Evolutionary conservation across 2,888 invertebrate genomes (phyloP).

Genomic region (Odontocolon sp.): DNA sequence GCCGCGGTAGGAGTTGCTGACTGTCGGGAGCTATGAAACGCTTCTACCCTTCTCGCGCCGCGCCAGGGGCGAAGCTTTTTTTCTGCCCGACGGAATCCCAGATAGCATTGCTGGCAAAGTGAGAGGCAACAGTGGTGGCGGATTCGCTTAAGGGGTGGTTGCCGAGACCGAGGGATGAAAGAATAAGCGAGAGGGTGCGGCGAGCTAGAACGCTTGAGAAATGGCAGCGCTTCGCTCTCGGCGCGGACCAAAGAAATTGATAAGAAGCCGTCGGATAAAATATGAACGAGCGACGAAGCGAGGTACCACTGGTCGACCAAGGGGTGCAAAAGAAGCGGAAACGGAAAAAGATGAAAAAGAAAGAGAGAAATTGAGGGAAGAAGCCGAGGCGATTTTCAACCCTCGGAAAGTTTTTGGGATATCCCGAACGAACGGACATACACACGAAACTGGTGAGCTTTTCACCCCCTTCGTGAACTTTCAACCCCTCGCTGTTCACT

Average conservation of each 20-base stretch:
- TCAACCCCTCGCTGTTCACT: not conserved
- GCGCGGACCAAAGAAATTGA: slow-evolving; percentile 72
- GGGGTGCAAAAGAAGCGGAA: slow-evolving; percentile 1
- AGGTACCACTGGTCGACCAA: slow-evolving; percentile 50
- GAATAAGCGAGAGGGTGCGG: slow-evolving; percentile 52
- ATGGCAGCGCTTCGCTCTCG: slow-evolving; percentile 61
- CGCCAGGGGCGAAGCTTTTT: slow-evolving; percentile 38
- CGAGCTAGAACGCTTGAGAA: slow-evolving; percentile 67
- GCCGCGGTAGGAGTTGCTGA: slow-evolving; percentile 6
- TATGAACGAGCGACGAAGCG: slow-evolving; percentile 68
- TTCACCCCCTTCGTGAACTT: not conserved
- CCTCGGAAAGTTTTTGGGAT: not conserved
- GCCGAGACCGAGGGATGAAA: slow-evolving; percentile 43
- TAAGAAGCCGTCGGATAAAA: slow-evolving; percentile 72
- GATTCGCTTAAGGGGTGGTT: slow-evolving; percentile 38
- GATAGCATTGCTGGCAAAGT: slow-evolving; percentile 61
- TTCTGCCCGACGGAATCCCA: slow-evolving; percentile 57
- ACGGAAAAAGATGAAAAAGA: not conserved
- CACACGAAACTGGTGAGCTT: not conserved
- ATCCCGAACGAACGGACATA: not conserved
- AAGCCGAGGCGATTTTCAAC: not conserved
- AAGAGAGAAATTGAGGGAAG: not conserved
- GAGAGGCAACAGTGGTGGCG: slow-evolving; percentile 31
- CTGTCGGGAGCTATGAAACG: slow-evolving; percentile 26
- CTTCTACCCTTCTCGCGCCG: slow-evolving; percentile 57